These are phyloP conservation scores for Lindbergichthys nudifrons DNA, from an alignment of 2,797 vertebrate species.

Conservation along the genomic window DNA sequence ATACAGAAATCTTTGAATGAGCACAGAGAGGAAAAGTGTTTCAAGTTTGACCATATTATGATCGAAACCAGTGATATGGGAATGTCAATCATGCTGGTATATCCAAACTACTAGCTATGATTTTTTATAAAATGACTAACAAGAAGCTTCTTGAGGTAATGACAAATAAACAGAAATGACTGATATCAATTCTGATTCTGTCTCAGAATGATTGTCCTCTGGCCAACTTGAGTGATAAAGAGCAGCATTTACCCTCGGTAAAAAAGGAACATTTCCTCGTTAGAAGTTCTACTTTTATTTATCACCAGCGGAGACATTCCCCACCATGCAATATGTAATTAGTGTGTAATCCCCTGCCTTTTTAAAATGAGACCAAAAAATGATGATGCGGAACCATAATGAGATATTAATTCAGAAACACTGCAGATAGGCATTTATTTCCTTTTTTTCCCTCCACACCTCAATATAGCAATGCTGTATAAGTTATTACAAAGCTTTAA, in stretches of 20 bases:
- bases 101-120: conserved; percentile 1
- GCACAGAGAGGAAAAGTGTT: conserved; percentile 49
- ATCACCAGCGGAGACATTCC: conserved; percentile 76
- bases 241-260: conserved; percentile 30
- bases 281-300: conserved; percentile 75
- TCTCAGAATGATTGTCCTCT: conserved; percentile 50
- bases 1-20: conserved; percentile 55
- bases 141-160: conserved; percentile 16
- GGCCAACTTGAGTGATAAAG: conserved; percentile 60
- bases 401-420: conserved; percentile 85
- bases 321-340: conserved; percentile 81
- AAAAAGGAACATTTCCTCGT: conserved; percentile 52
- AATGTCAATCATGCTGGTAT: conserved; percentile 27
- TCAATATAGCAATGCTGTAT: conserved; percentile 77
- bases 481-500: conserved; percentile 82
- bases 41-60: conserved; percentile 49
- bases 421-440: conserved; percentile 80
- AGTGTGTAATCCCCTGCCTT: conserved; percentile 84
- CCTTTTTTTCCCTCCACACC: conserved; percentile 50
- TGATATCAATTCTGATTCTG: conserved; percentile 28
- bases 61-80: conserved; percentile 34
- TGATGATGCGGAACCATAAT: conserved; percentile 83
- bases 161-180: conserved; percentile 59
- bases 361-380: conserved; percentile 84
- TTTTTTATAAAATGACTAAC: conserved; percentile 21